Conservation (phyloP, 1,140 invertebrate genomes). For the Nebria ingens region DNA sequence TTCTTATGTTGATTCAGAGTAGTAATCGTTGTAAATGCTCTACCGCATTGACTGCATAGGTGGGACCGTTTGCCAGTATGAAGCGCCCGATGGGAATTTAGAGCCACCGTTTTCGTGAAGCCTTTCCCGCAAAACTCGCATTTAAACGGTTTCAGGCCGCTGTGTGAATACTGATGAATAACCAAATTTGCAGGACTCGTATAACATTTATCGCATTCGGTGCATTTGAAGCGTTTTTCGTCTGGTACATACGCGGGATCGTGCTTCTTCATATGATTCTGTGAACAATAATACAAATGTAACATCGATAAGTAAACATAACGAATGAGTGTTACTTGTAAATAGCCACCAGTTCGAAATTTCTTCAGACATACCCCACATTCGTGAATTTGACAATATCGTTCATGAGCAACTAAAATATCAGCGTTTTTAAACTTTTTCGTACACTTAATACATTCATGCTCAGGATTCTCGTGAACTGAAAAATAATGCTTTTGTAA, state of each 20-base stretch:
- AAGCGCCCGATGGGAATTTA: not conserved
- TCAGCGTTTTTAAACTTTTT: not conserved
- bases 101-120: not conserved
- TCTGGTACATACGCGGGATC: not conserved
- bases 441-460: not conserved
- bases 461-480: not conserved
- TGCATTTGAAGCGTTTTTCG: not conserved
- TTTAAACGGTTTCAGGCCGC: conserved; percentile 44
- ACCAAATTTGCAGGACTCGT: conserved; percentile 30
- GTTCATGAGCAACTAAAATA: not conserved
- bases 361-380: not conserved
- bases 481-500: not conserved
- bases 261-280: conserved; percentile 5
- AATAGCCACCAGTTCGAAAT: not conserved
- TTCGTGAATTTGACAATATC: not conserved
- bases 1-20: conserved; percentile 9
- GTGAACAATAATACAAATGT: not conserved
- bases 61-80: not conserved
- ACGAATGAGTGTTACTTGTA: not conserved
- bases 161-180: conserved; percentile 50
- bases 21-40: not conserved
- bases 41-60: not conserved
- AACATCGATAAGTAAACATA: not conserved
- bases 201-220: conserved; percentile 5
- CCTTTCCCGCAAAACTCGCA: conserved; percentile 49